Evolutionary conservation across 2,888 invertebrate genomes (phyloP).

Genomic region (Polyommatus icarus): DNA sequence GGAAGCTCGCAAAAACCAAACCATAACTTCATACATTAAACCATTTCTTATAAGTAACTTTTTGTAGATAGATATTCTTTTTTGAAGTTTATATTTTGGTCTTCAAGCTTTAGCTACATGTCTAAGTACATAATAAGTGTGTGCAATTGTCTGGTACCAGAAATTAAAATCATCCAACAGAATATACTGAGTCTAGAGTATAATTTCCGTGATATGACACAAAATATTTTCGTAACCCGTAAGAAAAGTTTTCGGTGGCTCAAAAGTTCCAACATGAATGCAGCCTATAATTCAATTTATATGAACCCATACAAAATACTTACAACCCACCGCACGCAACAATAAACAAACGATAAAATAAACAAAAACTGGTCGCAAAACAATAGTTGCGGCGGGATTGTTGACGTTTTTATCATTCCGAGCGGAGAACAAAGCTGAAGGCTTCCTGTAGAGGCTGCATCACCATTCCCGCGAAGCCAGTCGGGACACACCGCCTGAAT

Average conservation of each 20-base stretch:
- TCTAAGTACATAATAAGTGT: neutral
- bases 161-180: neutral
- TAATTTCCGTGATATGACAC: too few relatives aligned
- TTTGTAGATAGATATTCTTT: neutral
- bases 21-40: neutral
- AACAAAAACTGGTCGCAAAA: constrained; percentile 65
- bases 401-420: constrained; percentile 79
- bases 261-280: constrained; percentile 45
- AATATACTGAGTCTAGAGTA: too few relatives aligned
- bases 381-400: constrained; percentile 71
- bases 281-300: constrained; percentile 14
- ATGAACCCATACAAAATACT: constrained; percentile 48
- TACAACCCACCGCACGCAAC: constrained; percentile 53
- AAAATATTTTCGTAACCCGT: neutral
- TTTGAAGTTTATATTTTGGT: neutral
- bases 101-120: neutral
- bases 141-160: neutral
- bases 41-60: neutral
- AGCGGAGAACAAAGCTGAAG: constrained; percentile 74
- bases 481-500: constrained; percentile 49
- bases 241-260: constrained; percentile 34
- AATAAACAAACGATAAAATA: constrained; percentile 60
- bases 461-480: constrained; percentile 73
- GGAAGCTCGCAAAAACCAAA: constrained; percentile 4
- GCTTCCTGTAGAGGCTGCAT: constrained; percentile 77